phyloP scores from a whole-genome alignment of 1,140 invertebrate species.

The Physella acuta region DNA sequence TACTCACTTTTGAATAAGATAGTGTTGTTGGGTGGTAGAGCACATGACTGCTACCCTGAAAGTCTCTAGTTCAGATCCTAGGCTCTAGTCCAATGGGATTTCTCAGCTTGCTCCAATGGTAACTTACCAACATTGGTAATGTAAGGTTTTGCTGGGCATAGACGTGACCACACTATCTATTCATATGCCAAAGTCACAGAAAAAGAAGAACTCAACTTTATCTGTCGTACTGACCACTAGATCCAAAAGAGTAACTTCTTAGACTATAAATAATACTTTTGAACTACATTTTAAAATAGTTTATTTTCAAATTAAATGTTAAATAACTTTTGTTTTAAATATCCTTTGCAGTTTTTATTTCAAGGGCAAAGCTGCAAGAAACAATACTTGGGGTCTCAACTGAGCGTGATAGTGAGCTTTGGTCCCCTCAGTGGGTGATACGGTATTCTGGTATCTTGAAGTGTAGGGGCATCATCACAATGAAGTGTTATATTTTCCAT shows the following conservation, averaged over 20 bases:
- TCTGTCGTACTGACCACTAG: neutral
- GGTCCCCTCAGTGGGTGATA: conserved; percentile 67
- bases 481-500: conserved; percentile 77
- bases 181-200: no score
- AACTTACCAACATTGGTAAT: neutral
- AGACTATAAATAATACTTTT: neutral
- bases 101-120: no score
- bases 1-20: no score
- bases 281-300: conserved; percentile 7
- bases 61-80: no score
- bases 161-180: no score
- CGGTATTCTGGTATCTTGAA: conserved; percentile 83
- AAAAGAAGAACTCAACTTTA: neutral
- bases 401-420: conserved; percentile 47
- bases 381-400: conserved; percentile 44
- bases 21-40: no score
- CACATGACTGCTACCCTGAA: no score
- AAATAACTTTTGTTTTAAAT: neutral
- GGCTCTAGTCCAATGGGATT: no score
- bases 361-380: conserved; percentile 62
- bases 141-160: neutral
- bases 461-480: conserved; percentile 82
- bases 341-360: conserved; percentile 51
- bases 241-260: neutral
- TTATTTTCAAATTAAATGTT: neutral